Conservation (phyloP, 2,113 vertebrate species). For the Tamias sibiricus region DNA sequence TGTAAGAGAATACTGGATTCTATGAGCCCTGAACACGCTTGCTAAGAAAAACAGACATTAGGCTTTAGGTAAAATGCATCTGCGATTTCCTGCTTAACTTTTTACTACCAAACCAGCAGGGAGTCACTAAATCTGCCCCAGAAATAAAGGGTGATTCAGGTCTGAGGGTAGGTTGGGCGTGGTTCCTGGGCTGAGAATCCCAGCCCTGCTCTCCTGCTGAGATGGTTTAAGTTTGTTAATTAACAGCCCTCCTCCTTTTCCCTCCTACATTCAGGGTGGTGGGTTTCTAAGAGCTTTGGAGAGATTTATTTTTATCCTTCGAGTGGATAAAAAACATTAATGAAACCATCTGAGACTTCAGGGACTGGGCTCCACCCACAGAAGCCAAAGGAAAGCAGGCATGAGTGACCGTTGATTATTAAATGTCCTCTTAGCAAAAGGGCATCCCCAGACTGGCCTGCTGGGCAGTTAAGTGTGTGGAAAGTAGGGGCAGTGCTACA, state of each 20-base stretch:
- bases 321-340: conserved; percentile 74
- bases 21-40: background rate
- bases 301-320: conserved; percentile 78
- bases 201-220: background rate
- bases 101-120: background rate
- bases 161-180: background rate
- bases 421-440: conserved; percentile 79
- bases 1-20: background rate
- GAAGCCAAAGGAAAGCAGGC: conserved; percentile 71
- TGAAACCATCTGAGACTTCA: conserved; percentile 75
- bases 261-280: conserved; percentile 44
- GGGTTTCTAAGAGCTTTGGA: conserved; percentile 69
- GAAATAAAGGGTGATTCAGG: background rate
- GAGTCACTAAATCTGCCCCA: background rate
- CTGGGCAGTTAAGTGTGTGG: conserved; percentile 53
- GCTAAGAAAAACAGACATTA: conserved; percentile 20
- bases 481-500: background rate
- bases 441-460: conserved; percentile 73
- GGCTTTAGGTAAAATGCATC: background rate
- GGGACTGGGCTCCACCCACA: conserved; percentile 64
- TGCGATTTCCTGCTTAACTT: background rate
- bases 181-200: background rate
- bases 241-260: conserved; percentile 33
- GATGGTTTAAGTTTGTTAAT: conserved; percentile 74
- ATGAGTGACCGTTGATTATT: conserved; percentile 82